A percentile compares a stretch with the other conserved stretches of the same genome.
phyloP scores from a whole-genome alignment of 2,888 invertebrate genomes.

The Pogonocherus hispidulus region DNA sequence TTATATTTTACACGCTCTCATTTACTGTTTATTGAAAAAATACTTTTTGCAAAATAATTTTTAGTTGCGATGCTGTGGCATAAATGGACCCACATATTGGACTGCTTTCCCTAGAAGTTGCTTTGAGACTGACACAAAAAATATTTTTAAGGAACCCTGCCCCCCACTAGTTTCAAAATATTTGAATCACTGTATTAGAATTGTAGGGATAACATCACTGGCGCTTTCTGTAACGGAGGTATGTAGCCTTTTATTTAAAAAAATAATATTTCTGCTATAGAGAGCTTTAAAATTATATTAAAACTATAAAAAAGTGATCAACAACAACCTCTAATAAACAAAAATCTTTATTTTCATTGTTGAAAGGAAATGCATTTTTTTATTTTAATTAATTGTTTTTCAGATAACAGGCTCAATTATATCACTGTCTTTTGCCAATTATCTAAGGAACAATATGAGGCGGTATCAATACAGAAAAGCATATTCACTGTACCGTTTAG shows the following conservation, averaged over 20 bases:
- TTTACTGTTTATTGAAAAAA: too few relatives aligned
- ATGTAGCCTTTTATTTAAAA: too few relatives aligned
- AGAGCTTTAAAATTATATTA: too few relatives aligned
- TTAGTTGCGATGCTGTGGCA: conserved; percentile 44
- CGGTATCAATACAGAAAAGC: conserved; percentile 4
- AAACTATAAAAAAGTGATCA: too few relatives aligned
- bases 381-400: too few relatives aligned
- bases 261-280: too few relatives aligned
- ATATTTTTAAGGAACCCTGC: conserved; percentile 34
- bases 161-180: conserved; percentile 29
- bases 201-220: conserved; percentile 35
- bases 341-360: too few relatives aligned
- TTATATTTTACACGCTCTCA: too few relatives aligned
- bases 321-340: too few relatives aligned
- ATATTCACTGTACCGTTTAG: conserved; percentile 26
- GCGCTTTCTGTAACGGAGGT: conserved; percentile 38
- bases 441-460: conserved; percentile 27
- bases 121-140: conserved; percentile 29
- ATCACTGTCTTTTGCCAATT: conserved; percentile 38
- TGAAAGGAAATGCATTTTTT: too few relatives aligned
- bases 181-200: conserved; percentile 33
- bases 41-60: neutral
- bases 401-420: conserved; percentile 40
- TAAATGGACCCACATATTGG: conserved; percentile 37
- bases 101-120: conserved; percentile 39